Evolutionary conservation across 2,113 vertebrate species (phyloP).

Genomic region (Grammomys surdaster): DNA sequence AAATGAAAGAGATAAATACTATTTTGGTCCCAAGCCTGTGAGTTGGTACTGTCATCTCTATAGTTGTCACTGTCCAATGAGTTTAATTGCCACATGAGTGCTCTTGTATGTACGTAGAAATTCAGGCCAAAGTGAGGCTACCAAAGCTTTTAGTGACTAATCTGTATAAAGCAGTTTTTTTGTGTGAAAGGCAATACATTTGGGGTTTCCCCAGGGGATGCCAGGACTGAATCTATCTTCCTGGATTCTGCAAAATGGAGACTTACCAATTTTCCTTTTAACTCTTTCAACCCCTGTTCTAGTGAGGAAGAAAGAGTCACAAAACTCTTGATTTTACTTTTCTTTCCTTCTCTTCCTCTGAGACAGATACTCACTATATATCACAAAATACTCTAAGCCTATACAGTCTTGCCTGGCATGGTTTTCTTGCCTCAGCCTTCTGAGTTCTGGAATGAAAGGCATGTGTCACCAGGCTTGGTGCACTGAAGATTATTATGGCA

Average conservation of each 20-base stretch:
- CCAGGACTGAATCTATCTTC: background rate
- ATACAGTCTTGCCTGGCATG: background rate
- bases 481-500: background rate
- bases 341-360: background rate
- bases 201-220: background rate
- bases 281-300: background rate
- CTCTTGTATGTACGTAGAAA: background rate
- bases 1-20: constrained; percentile 42
- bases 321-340: background rate
- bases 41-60: background rate
- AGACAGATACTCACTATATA: background rate
- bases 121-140: background rate
- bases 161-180: background rate
- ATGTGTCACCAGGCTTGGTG: no score
- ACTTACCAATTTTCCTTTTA: background rate
- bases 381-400: background rate
- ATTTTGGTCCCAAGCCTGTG: background rate
- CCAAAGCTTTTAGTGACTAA: background rate
- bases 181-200: background rate
- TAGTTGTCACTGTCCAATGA: background rate
- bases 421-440: background rate
- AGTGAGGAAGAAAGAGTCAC: background rate
- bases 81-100: background rate
- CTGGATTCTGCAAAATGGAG: background rate
- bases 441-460: background rate